Base-by-base conservation (phyloP, 2,113 vertebrate genomes). In the mouse (Mus musculus) region DNA sequence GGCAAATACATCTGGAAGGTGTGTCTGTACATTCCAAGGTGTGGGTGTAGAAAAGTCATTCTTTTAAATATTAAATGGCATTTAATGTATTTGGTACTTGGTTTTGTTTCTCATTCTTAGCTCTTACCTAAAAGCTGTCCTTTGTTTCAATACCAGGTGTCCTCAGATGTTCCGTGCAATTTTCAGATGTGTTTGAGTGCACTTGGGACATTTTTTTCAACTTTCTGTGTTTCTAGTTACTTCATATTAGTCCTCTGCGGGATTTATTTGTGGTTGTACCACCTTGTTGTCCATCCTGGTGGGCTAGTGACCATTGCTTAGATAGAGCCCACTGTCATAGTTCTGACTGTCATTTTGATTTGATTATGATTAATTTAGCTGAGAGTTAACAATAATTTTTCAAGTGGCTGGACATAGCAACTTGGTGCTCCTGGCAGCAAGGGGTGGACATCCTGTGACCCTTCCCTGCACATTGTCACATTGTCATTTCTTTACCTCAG, bases 291-390 rank as follows among this genome's bases (percentile, higher is more conserved):
- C 22, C 4, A 76, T 8, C 76, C 59, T 17, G 11, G 3, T 19
- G 7, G 3, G 46, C 14, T 5, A 19, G 22, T 22, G 20, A 80
- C 22, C 36, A 65, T 52, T 54, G 33, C 75, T 92, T 75, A 63
- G 20, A 28, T 92, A 39, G 12, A 77, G 42, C 24, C 28, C 7
- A 56, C 12, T 65, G 39, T 42, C 36, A 4, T 80, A 30, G 4
- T 72, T 52, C 17, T 75, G 65, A n/a, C 71, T 26, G 33, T 49
- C 59, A 8, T 56, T 91, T 86, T 65, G 10, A 14, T 39, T 86
- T 54, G 80, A 5, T 81, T 90, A 90, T 90, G 88, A 39, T 94
- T 81, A 63, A 73, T 59, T 92, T 95, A 76, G 9, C 42, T 54
- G 33, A 81, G 61, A 65, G 17, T 33, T 89, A 73, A 28, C 3